Conservation (phyloP, 2,888 invertebrate species). For the Apoda limacodes region DNA sequence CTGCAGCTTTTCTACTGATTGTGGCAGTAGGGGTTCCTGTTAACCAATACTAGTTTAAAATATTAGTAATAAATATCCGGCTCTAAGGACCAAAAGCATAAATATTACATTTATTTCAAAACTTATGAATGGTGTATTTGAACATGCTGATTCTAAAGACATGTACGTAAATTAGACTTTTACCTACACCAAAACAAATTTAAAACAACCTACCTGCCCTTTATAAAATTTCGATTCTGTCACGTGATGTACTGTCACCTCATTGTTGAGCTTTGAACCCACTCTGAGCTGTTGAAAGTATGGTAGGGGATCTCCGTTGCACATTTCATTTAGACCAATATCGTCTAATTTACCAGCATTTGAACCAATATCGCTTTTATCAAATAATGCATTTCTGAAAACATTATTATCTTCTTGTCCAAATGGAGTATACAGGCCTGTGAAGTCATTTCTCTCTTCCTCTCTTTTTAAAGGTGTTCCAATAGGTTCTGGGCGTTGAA, state of each 20-base stretch:
- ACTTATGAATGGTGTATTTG: no score
- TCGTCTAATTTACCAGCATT: constrained; percentile 26
- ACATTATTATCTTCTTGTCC: constrained; percentile 51
- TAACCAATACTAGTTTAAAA: no score
- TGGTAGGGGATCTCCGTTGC: constrained; percentile 50
- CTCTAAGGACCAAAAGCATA: neutral
- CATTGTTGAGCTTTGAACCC: constrained; percentile 52
- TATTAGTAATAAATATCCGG: no score
- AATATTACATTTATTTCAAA: neutral
- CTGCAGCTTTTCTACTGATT: constrained; percentile 12
- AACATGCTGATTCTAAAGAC: neutral
- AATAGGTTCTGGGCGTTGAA: constrained; percentile 44
- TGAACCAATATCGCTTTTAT: constrained; percentile 29
- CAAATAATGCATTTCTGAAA: constrained; percentile 51
- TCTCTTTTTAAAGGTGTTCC: constrained; percentile 37
- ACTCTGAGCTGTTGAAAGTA: constrained; percentile 55
- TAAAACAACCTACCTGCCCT: constrained; percentile 36
- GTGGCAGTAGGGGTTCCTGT: no score
- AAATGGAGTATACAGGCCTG: constrained; percentile 47
- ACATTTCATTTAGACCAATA: constrained; percentile 22
- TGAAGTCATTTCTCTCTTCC: constrained; percentile 24
- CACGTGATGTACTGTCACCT: constrained; percentile 58
- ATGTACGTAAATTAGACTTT: neutral
- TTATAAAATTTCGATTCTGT: constrained; percentile 60
- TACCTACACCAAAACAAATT: constrained; percentile 2